Evolutionary conservation across 2,113 vertebrate genomes (phyloP), one percentile per base, ranked within the genome.

Genomic region (Mesocricetus auratus): DNA sequence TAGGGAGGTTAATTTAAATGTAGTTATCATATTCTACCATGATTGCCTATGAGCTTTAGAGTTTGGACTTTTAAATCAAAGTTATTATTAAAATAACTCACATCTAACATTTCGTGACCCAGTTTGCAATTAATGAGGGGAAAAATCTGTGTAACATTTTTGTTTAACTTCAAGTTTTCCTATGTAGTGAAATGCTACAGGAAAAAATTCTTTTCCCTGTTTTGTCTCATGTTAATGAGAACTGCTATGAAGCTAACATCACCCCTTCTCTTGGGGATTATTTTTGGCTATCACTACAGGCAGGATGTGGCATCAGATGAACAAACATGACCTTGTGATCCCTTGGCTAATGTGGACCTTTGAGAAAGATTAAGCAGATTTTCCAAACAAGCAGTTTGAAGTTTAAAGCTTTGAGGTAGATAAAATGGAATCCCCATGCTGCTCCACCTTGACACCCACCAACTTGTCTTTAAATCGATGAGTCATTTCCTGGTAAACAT

Each of bases 321-420:
- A 87, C 75, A 95, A 93, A 94, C 53, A 81, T 86, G 94, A 96
- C 89, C 78, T 78, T 1, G 0, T 83, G 86, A 74, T 75, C 69
- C 29, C 50, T 94, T 42, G 83, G 71, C 39, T 92, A 42, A 92
- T 45, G 19, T 68, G 58, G 62, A 87, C 50, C 85, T 95, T 89
- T 96, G 66, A 95, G 91, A 64, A 96, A 85, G 68, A 96, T 85
- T 83, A 97, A 89, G 42, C 56, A 36, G 53, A 74, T 95, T 97
- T 96, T 81, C 60, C 68, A 82, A 94, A 89, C 24, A 85, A 45
- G 42, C 42, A 50, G n/a, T 75, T 96, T 92, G 86, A 92, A 33
- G 13, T 71, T 94, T 69, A 94, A 88, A 94, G 75, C 66, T 89
- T 0, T 58, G 74, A 92, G 33, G 78, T 60, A 77, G 79, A 93